Percentiles rank a stretch among this genome's conserved stretches.
phyloP scores from a whole-genome alignment of 2,797 vertebrate species.

The Perodicticus potto region DNA sequence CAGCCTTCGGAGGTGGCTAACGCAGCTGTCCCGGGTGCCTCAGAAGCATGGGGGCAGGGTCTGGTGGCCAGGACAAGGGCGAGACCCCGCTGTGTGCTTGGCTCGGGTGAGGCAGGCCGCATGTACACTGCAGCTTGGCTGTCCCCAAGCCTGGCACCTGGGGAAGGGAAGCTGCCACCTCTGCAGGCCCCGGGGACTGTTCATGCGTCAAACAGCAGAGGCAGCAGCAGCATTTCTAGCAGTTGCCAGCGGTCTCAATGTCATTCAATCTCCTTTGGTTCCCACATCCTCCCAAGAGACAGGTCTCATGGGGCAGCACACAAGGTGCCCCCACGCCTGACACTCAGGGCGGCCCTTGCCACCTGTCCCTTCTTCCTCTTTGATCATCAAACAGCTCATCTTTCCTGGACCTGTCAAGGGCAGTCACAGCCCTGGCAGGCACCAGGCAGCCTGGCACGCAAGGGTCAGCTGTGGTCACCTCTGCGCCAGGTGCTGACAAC shows the following conservation, averaged over 20 bases:
- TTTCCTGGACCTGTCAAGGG: not conserved
- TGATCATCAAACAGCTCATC: not conserved
- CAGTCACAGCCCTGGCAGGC: not conserved
- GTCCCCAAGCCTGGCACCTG: too few relatives aligned
- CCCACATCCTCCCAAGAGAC: not conserved
- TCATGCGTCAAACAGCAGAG: not conserved
- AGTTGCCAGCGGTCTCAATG: not conserved
- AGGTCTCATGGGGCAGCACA: not conserved
- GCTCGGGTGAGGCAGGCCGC: not conserved
- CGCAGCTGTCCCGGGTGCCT: fast-evolving
- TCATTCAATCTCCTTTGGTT: not conserved
- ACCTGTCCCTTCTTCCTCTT: not conserved
- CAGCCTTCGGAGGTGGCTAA: fast-evolving
- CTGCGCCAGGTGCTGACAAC: not conserved
- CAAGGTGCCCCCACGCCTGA: not conserved
- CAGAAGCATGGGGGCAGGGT: too few relatives aligned
- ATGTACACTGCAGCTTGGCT: not conserved
- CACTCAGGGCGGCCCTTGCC: not conserved
- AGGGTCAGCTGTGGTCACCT: not conserved
- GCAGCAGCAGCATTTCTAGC: fast-evolving
- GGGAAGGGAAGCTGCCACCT: fast-evolving
- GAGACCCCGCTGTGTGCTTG: fast-evolving
- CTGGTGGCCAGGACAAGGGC: fast-evolving
- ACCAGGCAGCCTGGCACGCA: not conserved
- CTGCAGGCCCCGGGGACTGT: not conserved